Conservation (phyloP, 1,140 invertebrate genomes). For the Bombus sibiricus region DNA sequence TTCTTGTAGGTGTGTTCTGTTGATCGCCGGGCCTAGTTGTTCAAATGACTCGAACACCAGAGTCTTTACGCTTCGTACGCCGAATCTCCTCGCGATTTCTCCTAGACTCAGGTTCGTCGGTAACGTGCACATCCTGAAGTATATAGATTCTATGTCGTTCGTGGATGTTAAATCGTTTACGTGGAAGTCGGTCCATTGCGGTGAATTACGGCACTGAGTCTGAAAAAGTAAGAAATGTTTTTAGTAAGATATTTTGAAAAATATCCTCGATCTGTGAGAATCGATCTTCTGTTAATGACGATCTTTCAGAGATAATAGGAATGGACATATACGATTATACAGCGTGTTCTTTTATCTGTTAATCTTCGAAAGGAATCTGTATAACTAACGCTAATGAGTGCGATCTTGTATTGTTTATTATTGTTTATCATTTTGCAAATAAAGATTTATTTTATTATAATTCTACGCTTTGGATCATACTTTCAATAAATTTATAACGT, state of each 20-base stretch:
- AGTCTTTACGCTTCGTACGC: constrained; percentile 78
- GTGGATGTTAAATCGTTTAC: constrained; percentile 7
- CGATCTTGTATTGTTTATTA: no score
- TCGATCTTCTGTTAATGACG: no score
- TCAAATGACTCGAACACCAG: constrained; percentile 81
- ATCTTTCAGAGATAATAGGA: no score
- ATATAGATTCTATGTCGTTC: constrained; percentile 40
- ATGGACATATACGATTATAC: no score
- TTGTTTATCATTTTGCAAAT: no score
- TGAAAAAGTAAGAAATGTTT: constrained; percentile 5
- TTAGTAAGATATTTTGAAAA: background rate
- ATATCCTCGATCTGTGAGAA: background rate
- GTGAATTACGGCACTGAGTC: constrained; percentile 54
- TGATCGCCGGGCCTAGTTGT: constrained; percentile 81
- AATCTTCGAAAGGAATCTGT: no score
- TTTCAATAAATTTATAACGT: no score
- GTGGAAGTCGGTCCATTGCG: constrained; percentile 63
- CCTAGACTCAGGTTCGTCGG: constrained; percentile 65
- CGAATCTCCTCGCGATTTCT: constrained; percentile 71
- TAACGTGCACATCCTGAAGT: constrained; percentile 68
- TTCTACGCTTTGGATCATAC: no score
- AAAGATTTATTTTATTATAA: no score
- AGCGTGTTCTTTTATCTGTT: no score
- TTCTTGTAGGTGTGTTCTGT: constrained; percentile 82
- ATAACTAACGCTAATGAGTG: no score